These are phyloP conservation scores for Umimayanthus chanpuru DNA, from an alignment of 92 coral and sea anemone genomes.

Conservation along the genomic window DNA sequence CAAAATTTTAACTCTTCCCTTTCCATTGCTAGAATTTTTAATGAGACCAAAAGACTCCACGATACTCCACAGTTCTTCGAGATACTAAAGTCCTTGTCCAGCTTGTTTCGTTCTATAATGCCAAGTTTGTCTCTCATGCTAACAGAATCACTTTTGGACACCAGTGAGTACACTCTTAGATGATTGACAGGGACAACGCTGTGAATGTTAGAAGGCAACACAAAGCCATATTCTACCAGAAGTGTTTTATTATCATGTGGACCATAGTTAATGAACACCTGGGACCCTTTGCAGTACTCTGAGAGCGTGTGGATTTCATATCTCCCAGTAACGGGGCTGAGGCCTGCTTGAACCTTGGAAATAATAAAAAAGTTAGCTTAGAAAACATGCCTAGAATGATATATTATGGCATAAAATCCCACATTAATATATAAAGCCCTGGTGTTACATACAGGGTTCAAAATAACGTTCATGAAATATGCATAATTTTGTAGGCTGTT, in stretches of 20 bases:
- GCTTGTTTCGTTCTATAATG: constrained; percentile 54
- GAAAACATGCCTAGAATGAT: not conserved
- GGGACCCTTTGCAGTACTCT: constrained; percentile 64
- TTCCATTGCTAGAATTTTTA: constrained; percentile 72
- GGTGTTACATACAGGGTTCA: too few species aligned
- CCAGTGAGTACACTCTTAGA: constrained; percentile 47
- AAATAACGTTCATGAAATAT: too few species aligned
- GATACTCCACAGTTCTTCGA: constrained; percentile 71
- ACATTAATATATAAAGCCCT: too few species aligned
- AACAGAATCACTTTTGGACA: constrained; percentile 19
- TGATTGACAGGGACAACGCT: constrained; percentile 49
- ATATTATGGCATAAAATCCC: too few species aligned
- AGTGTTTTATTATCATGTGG: constrained; percentile 87
- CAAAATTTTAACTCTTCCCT: constrained; percentile 53
- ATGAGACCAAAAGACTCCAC: constrained; percentile 71
- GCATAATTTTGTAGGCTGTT: too few species aligned
- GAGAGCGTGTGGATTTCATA: constrained; percentile 75
- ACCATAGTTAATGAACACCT: constrained; percentile 95
- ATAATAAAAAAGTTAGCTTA: not conserved
- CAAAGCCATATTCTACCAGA: constrained; percentile 89
- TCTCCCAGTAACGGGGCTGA: constrained; percentile 46
- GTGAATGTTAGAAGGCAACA: constrained; percentile 78
- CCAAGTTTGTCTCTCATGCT: constrained; percentile 53
- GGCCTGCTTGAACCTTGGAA: constrained; percentile 74
- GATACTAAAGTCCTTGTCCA: constrained; percentile 70